Evolutionary conservation across 2,888 invertebrate genomes (phyloP).

Genomic region (Gonocerus acuteangulatus): DNA sequence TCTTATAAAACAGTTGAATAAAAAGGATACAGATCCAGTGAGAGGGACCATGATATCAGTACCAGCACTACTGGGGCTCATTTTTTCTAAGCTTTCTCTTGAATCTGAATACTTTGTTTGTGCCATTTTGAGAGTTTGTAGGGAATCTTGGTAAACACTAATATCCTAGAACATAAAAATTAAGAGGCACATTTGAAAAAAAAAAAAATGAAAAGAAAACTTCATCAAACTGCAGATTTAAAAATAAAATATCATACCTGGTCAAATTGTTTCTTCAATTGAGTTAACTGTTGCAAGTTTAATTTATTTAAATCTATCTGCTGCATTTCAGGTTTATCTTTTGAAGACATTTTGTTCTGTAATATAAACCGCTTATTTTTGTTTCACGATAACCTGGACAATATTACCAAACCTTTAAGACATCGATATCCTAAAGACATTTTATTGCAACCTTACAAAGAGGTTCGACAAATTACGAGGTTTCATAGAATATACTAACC

Average conservation of each 20-base stretch:
- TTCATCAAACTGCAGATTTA: too few relatives aligned
- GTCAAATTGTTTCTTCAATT: constrained; percentile 79
- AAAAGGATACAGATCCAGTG: constrained; percentile 71
- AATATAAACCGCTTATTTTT: neutral
- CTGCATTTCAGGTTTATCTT: constrained; percentile 33
- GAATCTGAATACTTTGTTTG: constrained; percentile 86
- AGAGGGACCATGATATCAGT: constrained; percentile 86
- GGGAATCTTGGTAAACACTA: constrained; percentile 78
- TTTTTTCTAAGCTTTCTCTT: constrained; percentile 70
- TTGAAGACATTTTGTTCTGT: constrained; percentile 25
- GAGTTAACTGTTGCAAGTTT: constrained; percentile 69
- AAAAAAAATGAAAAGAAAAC: neutral
- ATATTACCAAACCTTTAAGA: neutral
- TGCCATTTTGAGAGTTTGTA: constrained; percentile 80
- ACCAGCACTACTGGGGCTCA: constrained; percentile 51
- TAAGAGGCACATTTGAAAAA: neutral
- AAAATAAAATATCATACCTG: constrained; percentile 56
- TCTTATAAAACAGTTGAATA: neutral
- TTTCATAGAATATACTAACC: too few relatives aligned
- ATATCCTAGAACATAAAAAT: constrained; percentile 73
- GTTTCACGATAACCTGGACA: neutral
- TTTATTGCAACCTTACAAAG: too few relatives aligned
- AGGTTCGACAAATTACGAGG: too few relatives aligned
- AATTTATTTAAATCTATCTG: constrained; percentile 43
- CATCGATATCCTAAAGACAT: neutral